Conservation (phyloP, 2,888 invertebrate species). For the Apamea sordens region DNA sequence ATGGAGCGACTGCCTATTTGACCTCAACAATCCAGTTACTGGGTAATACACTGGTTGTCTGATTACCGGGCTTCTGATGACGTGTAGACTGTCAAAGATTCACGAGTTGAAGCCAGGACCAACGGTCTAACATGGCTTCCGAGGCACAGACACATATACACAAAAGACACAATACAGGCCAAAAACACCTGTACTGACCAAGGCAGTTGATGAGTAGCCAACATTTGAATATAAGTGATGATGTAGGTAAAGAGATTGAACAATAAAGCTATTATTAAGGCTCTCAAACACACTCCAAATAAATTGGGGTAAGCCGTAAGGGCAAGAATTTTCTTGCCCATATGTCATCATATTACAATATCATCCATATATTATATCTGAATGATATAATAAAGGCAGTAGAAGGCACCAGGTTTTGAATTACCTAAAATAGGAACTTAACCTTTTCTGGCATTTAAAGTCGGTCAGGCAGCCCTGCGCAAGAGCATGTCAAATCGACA, state of each 20-base stretch:
- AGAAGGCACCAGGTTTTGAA: neutral
- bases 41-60: neutral
- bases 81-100: neutral
- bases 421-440: neutral
- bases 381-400: neutral
- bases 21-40: no score
- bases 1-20: no score
- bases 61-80: neutral
- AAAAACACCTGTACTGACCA: neutral
- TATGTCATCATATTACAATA: neutral
- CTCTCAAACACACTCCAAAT: neutral
- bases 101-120: neutral
- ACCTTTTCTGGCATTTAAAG: conserved; percentile 19
- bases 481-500: conserved; percentile 39
- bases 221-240: neutral
- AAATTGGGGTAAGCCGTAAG: no score
- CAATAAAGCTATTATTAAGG: neutral
- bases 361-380: neutral
- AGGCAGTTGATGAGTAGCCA: neutral
- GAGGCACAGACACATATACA: neutral
- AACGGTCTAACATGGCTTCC: neutral
- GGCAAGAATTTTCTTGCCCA: neutral
- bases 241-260: neutral
- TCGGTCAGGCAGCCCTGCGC: conserved; percentile 36
- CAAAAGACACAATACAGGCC: neutral